A percentile compares a stretch with the other conserved stretches of the same genome.
These are phyloP conservation scores for Calycopis cecrops DNA, from an alignment of 1,140 invertebrate species.

Conservation along the genomic window DNA sequence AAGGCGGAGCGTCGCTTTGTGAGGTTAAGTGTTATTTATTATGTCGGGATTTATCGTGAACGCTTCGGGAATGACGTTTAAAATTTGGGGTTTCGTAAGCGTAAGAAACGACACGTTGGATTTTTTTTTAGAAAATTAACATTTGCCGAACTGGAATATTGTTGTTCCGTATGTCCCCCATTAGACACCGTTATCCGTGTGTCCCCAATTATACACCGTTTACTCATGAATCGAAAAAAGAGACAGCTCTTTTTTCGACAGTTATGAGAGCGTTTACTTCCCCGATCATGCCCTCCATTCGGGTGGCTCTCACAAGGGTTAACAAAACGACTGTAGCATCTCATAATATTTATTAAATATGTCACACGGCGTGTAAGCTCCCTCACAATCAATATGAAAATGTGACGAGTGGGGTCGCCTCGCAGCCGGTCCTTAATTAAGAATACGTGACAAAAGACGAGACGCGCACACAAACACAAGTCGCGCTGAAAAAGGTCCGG, in stretches of 20 bases:
- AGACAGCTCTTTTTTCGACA: no score
- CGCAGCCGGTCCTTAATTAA: constrained; percentile 72
- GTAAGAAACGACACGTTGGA: background rate
- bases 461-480: constrained; percentile 69
- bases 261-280: constrained; percentile 4
- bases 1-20: constrained; percentile 72
- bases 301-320: background rate
- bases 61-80: background rate
- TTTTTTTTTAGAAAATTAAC: no score
- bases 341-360: constrained; percentile 43
- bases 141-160: no score
- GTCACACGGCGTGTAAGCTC: constrained; percentile 35
- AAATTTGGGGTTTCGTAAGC: background rate
- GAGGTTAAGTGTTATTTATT: constrained; percentile 72
- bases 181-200: no score
- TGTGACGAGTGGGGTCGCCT: constrained; percentile 62
- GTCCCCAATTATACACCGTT: no score
- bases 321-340: constrained; percentile 9
- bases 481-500: constrained; percentile 67
- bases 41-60: constrained; percentile 48
- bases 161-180: no score
- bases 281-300: background rate
- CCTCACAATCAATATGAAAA: constrained; percentile 66
- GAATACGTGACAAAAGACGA: constrained; percentile 76
- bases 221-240: no score